Conservation (phyloP, 2,113 vertebrate species). For the Calidris pugnax region DNA sequence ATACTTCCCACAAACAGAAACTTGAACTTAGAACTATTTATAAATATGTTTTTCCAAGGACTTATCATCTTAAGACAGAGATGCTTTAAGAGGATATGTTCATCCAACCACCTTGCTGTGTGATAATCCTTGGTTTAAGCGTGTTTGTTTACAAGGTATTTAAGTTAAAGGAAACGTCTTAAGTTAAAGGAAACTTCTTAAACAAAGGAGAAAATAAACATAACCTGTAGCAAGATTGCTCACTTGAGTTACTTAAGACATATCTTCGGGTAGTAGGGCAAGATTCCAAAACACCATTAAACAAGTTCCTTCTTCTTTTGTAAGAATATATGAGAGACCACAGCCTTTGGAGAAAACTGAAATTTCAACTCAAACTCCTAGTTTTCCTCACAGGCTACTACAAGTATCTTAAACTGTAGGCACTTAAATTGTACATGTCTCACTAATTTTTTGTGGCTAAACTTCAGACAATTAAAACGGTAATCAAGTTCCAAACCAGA, state of each 20-base stretch:
- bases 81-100: neutral
- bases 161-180: neutral
- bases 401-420: neutral
- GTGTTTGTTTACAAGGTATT: neutral
- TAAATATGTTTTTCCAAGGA: conserved; percentile 13
- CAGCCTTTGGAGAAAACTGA: neutral
- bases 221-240: neutral
- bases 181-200: neutral
- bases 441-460: neutral
- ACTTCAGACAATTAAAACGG: neutral
- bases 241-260: neutral
- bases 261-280: neutral
- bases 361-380: neutral
- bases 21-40: neutral
- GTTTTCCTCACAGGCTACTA: neutral
- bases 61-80: neutral
- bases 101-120: neutral
- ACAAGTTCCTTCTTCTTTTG: neutral
- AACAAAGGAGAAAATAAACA: neutral
- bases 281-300: neutral
- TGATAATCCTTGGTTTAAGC: neutral
- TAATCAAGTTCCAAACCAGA: neutral
- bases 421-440: neutral
- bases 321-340: neutral
- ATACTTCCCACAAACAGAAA: neutral